Conservation (phyloP, 2,113 vertebrate species). For the Psammodynastes pulverulentus region DNA sequence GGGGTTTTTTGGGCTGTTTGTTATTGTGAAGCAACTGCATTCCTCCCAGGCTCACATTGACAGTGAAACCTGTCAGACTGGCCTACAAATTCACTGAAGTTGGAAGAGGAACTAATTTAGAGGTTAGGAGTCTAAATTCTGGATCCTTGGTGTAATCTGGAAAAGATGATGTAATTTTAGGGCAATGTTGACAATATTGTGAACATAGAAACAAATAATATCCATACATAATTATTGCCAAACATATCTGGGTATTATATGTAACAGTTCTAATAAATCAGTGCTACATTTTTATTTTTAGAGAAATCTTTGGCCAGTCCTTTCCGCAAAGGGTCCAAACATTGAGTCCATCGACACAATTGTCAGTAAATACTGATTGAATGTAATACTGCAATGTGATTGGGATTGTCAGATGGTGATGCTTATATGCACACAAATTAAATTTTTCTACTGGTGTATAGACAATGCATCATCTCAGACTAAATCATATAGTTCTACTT, state of each 20-base stretch:
- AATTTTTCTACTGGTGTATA: neutral
- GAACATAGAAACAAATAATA: neutral
- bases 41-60: neutral
- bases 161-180: constrained; percentile 16
- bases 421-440: neutral
- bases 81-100: neutral
- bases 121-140: neutral
- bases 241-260: neutral
- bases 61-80: neutral
- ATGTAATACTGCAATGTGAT: neutral
- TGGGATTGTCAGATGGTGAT: neutral
- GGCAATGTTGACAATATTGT: neutral
- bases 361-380: neutral
- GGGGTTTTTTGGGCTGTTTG: neutral
- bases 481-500: too few species aligned
- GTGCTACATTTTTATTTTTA: neutral
- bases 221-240: neutral
- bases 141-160: neutral
- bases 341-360: neutral
- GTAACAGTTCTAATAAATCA: neutral
- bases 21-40: constrained; percentile 6
- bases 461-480: neutral
- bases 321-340: neutral
- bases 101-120: neutral
- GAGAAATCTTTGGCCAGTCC: neutral